Evolutionary conservation across 2,797 vertebrate species (phyloP).

Genomic region (Eptatretus atami): DNA sequence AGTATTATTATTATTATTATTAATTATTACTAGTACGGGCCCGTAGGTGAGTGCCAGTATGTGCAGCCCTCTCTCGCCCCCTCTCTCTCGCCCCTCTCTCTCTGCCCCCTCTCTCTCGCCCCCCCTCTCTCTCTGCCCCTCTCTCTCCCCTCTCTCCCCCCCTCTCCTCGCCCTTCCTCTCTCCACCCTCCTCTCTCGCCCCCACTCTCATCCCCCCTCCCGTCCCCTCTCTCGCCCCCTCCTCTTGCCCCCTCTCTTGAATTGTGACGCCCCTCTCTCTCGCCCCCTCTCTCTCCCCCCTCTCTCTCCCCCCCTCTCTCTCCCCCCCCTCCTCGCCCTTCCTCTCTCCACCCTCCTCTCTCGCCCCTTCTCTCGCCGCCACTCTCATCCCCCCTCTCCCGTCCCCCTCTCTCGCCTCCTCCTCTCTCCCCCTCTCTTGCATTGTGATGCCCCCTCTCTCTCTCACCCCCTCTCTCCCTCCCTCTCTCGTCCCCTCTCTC

Average conservation of each 20-base stretch:
- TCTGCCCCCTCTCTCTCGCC: no score
- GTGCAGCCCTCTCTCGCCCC: no score
- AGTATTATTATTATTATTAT: no score
- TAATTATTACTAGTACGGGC: no score
- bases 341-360: neutral
- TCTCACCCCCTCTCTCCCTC: neutral
- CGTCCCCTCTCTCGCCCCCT: neutral
- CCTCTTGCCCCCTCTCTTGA: no score
- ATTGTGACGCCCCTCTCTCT: neutral
- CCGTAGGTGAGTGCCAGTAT: no score
- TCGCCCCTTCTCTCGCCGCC: neutral
- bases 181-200: no score
- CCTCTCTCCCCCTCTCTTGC: neutral
- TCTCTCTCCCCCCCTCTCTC: neutral
- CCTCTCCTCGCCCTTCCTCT: no score
- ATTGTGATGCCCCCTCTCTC: neutral
- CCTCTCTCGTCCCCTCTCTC: neutral
- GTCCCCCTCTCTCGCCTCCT: neutral
- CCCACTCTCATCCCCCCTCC: no score
- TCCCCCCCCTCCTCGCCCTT: neutral
- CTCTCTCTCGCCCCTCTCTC: no score
- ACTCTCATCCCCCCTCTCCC: neutral
- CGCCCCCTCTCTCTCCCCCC: neutral
- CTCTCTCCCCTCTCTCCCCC: no score
- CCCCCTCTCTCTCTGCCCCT: no score